Conservation (phyloP, 2,113 vertebrate genomes). For the Alouatta palliata region DNA sequence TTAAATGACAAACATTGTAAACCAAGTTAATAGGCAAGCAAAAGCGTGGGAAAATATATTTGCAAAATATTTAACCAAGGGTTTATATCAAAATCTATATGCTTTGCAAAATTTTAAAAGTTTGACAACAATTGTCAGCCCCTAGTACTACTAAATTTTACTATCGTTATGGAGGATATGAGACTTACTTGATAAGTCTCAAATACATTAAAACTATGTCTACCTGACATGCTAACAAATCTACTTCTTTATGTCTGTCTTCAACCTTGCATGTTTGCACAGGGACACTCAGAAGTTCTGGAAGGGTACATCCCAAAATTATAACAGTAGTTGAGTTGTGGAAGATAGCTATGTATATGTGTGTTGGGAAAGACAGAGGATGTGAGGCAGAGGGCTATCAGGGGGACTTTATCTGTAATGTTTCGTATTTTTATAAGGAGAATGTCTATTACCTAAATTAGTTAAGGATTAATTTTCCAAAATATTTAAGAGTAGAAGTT, state of each 20-base stretch:
- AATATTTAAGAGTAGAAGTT: not conserved
- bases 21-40: not conserved
- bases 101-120: not conserved
- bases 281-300: not conserved
- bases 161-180: not conserved
- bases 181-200: too few species aligned
- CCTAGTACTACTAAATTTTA: not conserved
- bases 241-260: not conserved
- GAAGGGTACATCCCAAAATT: not conserved
- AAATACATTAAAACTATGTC: not conserved
- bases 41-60: not conserved
- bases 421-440: not conserved
- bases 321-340: not conserved
- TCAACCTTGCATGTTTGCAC: not conserved
- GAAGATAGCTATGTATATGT: not conserved
- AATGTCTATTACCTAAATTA: not conserved
- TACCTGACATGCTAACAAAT: not conserved
- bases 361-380: not conserved
- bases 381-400: not conserved
- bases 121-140: not conserved
- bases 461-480: slow-evolving; percentile 29
- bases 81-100: not conserved
- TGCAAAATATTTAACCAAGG: not conserved
- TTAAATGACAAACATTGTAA: not conserved
- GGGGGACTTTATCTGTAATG: not conserved